These are phyloP conservation scores for Mormyrops attenuatus DNA, from an alignment of 2,797 vertebrate species.

Conservation along the genomic window DNA sequence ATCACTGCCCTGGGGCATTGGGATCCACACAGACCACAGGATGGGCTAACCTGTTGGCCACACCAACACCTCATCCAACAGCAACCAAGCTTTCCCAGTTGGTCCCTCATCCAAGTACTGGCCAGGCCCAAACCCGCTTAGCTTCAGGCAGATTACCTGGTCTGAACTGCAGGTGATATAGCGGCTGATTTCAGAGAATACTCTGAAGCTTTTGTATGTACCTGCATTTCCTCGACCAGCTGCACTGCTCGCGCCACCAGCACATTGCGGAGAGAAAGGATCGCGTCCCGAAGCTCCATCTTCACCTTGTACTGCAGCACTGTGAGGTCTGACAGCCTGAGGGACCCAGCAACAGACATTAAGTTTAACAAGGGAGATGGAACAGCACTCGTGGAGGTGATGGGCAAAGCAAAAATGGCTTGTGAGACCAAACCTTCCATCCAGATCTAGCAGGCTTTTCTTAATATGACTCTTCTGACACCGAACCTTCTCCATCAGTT, in stretches of 20 bases:
- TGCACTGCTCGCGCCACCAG: constrained; percentile 20
- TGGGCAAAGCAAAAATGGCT: neutral
- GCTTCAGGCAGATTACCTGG: neutral
- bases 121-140: neutral
- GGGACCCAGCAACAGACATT: neutral
- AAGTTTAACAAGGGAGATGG: neutral
- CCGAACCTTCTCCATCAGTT: constrained; percentile 1
- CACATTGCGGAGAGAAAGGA: constrained; percentile 8
- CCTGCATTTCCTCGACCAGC: constrained; percentile 18
- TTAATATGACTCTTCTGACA: constrained; percentile 11
- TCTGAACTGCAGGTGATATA: neutral
- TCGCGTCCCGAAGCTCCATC: neutral
- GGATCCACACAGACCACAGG: neutral
- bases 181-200: neutral
- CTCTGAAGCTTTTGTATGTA: neutral
- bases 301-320: neutral
- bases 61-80: neutral
- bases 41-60: neutral
- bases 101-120: neutral
- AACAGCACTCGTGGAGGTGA: neutral
- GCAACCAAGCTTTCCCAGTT: neutral
- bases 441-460: constrained; percentile 13
- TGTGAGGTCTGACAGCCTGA: constrained; percentile 22
- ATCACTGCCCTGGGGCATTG: neutral
- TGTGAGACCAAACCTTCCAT: constrained; percentile 1